Evolutionary conservation across 2,113 vertebrate genomes (phyloP), one percentile per base, ranked within the genome.

Genomic region (Pholis gunnellus): DNA sequence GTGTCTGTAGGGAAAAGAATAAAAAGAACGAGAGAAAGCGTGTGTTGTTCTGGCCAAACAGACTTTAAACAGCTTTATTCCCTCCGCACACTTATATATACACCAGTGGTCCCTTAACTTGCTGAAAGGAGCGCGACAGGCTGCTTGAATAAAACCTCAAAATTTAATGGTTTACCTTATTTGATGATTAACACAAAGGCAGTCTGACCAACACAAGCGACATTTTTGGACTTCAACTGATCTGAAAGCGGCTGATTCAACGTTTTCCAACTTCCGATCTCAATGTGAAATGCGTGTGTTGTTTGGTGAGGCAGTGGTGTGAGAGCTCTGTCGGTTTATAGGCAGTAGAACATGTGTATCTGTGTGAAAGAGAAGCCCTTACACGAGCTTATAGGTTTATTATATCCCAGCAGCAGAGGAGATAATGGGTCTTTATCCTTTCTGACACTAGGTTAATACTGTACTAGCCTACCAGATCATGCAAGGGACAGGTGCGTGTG

Each of bases 371-470:
- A 52, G 11, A 72, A 54, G 27, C 73, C 71, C 29, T 34, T 42
- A 68, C 42, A 65, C 70, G 64, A 79, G 82, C 84, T 86, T 77
- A 57, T 59, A 29, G 54, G 46, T 75, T 88, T 83, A 67, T 82
- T 67, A 85, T 65, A 84, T 80, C 64, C 63, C 44, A n/a, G 61
- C 54, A 81, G 79, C 75, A 81, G 63, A 80, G 86, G 72, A 85
- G 90, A 90, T 93, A 86, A 92, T 82, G 72, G 80, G 73, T 83
- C 82, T 86, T 89, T 88, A 90, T 94, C 87, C 88, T 72, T 69
- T 84, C 81, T 73, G 83, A 67, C 82, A 87, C 76, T 79, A 69
- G 86, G 92, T 93, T 93, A 94, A 94, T 93, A 79, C 87, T 91
- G 87, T 89, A 90, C 92, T 92, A 90, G 83, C 86, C 89, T 88